These are phyloP conservation scores for Phrynosoma blainvillii DNA, from an alignment of 2,113 vertebrate species.

Conservation along the genomic window DNA sequence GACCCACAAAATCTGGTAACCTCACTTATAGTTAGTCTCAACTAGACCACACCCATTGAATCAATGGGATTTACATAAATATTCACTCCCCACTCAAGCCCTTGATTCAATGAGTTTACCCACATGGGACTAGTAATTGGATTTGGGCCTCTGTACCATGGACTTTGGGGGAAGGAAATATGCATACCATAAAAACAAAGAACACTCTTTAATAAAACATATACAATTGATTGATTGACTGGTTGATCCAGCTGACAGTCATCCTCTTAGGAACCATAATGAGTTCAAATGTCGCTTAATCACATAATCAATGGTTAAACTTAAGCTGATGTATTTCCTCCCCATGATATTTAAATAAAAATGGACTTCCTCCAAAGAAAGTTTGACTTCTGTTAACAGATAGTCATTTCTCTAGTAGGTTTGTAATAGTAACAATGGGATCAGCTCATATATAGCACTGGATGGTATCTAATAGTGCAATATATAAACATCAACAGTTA, in stretches of 20 bases:
- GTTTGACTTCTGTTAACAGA: not conserved
- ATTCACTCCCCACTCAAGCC: no score
- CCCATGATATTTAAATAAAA: not conserved
- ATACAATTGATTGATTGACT: not conserved
- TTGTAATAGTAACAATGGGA: not conserved
- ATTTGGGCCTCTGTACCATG: not conserved
- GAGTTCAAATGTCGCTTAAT: not conserved
- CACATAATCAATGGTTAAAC: rapidly evolving
- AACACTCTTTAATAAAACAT: not conserved
- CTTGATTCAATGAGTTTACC: no score
- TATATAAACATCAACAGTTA: not conserved
- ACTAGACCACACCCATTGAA: no score
- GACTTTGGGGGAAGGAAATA: not conserved
- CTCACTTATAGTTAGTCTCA: no score
- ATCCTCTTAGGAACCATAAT: rapidly evolving
- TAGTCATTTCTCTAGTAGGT: not conserved
- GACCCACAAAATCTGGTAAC: no score
- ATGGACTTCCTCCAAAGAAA: not conserved
- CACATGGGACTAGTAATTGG: no score
- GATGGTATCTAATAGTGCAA: not conserved
- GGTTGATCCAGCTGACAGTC: not conserved
- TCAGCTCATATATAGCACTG: rapidly evolving
- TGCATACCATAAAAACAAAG: not conserved
- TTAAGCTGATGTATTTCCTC: not conserved
- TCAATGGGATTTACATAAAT: no score